Evolutionary conservation across 1,140 invertebrate species (phyloP).

Genomic region (Microplitis demolitor): DNA sequence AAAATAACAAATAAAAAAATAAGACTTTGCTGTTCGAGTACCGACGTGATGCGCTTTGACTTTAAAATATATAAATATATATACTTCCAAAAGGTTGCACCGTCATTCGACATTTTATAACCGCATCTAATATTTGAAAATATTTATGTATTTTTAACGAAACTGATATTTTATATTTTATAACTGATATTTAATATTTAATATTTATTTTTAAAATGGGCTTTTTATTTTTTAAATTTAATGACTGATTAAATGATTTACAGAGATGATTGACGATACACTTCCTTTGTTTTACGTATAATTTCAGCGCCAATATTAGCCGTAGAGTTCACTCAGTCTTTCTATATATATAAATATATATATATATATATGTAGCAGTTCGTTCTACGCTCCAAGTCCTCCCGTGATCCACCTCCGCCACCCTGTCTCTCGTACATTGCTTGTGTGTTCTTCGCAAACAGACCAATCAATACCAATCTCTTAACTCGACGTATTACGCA

Average conservation of each 20-base stretch:
- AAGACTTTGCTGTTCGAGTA: not conserved
- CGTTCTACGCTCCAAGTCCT: slow-evolving; percentile 2
- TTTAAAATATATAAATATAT: no score
- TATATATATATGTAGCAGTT: not conserved
- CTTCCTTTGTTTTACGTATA: slow-evolving; percentile 52
- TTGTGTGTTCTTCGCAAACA: slow-evolving; percentile 58
- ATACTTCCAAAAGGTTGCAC: no score
- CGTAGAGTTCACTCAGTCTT: slow-evolving; percentile 42
- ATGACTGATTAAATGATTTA: not conserved
- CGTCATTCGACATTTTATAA: no score
- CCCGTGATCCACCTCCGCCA: slow-evolving; percentile 30
- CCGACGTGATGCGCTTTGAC: slow-evolving; percentile 36
- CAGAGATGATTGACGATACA: not conserved
- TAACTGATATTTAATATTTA: no score
- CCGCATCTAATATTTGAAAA: no score
- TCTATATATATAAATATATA: not conserved
- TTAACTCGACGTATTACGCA: slow-evolving; percentile 43
- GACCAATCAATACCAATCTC: slow-evolving; percentile 59
- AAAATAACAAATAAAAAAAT: no score
- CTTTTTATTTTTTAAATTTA: not conserved
- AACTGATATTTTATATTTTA: no score
- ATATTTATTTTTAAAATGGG: no score
- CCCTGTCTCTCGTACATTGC: slow-evolving; percentile 46
- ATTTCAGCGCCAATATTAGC: slow-evolving; percentile 60
- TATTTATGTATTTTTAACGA: no score